Percentiles rank a stretch among this genome's conserved stretches.
These are phyloP conservation scores for Rhombomys opimus DNA, from an alignment of 2,113 vertebrate genomes.

Conservation along the genomic window DNA sequence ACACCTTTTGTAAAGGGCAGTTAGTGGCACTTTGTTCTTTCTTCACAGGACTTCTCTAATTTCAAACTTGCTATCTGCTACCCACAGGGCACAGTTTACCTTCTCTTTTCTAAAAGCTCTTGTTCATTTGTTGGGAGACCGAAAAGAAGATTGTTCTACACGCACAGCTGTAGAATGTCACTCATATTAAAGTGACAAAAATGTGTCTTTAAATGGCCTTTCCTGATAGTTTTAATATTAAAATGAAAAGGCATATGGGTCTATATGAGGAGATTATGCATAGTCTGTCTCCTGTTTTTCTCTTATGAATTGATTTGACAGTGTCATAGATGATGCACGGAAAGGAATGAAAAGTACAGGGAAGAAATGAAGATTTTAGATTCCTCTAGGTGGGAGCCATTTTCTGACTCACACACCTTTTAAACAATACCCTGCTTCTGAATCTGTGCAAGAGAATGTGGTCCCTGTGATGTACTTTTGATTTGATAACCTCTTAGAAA, in stretches of 20 bases:
- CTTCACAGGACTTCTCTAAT: constrained; percentile 18
- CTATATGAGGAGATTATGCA: background rate
- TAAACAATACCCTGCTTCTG: background rate
- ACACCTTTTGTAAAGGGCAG: background rate
- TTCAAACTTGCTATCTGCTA: constrained; percentile 18
- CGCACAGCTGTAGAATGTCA: background rate
- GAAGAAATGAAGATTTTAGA: constrained; percentile 8
- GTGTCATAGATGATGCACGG: constrained; percentile 40
- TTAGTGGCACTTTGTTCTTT: constrained; percentile 9
- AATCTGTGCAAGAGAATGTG: background rate
- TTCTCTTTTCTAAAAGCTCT: constrained; percentile 30
- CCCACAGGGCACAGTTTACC: constrained; percentile 1
- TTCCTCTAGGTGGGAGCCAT: constrained; percentile 9
- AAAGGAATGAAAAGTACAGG: constrained; percentile 51
- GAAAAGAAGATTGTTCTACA: constrained; percentile 29
- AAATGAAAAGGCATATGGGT: constrained; percentile 55
- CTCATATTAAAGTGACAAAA: constrained; percentile 28
- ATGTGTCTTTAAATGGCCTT: constrained; percentile 50
- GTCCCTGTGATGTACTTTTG: constrained; percentile 22
- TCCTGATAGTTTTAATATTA: constrained; percentile 62
- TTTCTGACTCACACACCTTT: constrained; percentile 51
- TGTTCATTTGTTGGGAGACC: constrained; percentile 51
- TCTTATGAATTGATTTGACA: constrained; percentile 66
- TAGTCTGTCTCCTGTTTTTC: constrained; percentile 18
- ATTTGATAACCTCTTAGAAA: constrained; percentile 28